Evolutionary conservation across 2,888 invertebrate species (phyloP).

Genomic region (Athalia cordata): DNA sequence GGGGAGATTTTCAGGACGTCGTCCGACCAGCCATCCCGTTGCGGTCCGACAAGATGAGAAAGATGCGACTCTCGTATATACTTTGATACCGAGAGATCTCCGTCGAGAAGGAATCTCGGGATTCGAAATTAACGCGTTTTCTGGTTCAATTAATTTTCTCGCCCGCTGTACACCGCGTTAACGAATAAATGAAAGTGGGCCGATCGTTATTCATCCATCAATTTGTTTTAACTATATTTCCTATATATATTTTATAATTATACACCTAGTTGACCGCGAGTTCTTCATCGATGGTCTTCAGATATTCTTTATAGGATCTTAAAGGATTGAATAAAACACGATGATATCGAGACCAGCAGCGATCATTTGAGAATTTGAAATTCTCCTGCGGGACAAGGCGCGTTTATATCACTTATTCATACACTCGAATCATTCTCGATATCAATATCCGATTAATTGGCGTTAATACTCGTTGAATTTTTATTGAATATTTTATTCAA

Average conservation of each 20-base stretch:
- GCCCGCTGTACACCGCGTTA: background rate
- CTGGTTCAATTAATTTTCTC: conserved; percentile 9
- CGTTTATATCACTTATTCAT: too few relatives aligned
- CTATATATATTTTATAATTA: too few relatives aligned
- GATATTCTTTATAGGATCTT: too few relatives aligned
- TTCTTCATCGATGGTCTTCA: too few relatives aligned
- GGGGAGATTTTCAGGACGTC: background rate
- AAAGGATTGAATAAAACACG: too few relatives aligned
- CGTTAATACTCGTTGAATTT: background rate
- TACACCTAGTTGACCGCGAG: conserved; percentile 9
- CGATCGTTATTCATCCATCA: conserved; percentile 34
- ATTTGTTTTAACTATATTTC: conserved; percentile 22
- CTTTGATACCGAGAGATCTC: background rate
- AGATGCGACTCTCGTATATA: background rate
- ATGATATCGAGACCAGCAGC: too few relatives aligned
- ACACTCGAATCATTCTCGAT: too few relatives aligned
- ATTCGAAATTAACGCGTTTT: background rate
- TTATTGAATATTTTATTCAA: conserved; percentile 4
- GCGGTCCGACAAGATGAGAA: conserved; percentile 1
- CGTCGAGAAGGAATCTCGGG: too few relatives aligned
- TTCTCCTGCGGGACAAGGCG: too few relatives aligned
- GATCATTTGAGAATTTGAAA: too few relatives aligned
- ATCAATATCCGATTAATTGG: conserved; percentile 5
- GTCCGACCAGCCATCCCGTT: conserved; percentile 4
- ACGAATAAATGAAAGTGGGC: conserved; percentile 5